Evolutionary conservation across 2,888 invertebrate genomes (phyloP).

Genomic region (Apeira syringaria): DNA sequence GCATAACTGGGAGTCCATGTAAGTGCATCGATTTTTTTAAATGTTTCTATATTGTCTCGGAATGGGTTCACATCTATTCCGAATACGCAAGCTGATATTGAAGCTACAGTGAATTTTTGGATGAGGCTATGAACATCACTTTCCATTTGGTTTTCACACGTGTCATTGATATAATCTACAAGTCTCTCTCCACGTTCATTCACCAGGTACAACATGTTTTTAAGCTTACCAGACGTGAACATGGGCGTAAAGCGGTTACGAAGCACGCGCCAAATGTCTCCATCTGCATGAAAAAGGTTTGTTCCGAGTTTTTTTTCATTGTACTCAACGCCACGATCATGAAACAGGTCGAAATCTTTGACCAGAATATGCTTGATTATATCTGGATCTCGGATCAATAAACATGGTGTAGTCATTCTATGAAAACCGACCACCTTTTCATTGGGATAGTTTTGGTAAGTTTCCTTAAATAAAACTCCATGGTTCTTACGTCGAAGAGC

Average conservation of each 20-base stretch:
- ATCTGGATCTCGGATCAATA: slow-evolving; percentile 53
- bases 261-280: slow-evolving; percentile 49
- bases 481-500: slow-evolving; percentile 35
- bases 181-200: slow-evolving; percentile 44
- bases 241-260: slow-evolving; percentile 52
- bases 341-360: slow-evolving; percentile 52
- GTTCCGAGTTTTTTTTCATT: slow-evolving; percentile 47
- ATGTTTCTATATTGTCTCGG: slow-evolving; percentile 15
- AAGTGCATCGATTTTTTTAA: slow-evolving; percentile 30
- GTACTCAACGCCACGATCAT: slow-evolving; percentile 49
- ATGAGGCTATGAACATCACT: slow-evolving; percentile 40
- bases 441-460: slow-evolving; percentile 44
- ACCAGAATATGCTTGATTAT: slow-evolving; percentile 51
- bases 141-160: no score
- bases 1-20: slow-evolving; percentile 26
- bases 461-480: slow-evolving; percentile 35
- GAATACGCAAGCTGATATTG: slow-evolving; percentile 49
- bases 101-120: slow-evolving; percentile 44
- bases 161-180: slow-evolving; percentile 32
- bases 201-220: slow-evolving; percentile 54
- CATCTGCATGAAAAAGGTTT: slow-evolving; percentile 55
- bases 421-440: slow-evolving; percentile 56
- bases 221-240: slow-evolving; percentile 60
- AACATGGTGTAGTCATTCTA: slow-evolving; percentile 44
- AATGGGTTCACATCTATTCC: slow-evolving; percentile 45